These are phyloP conservation scores for Tenthredo mesomela DNA, from an alignment of 2,888 invertebrate species.

Conservation along the genomic window DNA sequence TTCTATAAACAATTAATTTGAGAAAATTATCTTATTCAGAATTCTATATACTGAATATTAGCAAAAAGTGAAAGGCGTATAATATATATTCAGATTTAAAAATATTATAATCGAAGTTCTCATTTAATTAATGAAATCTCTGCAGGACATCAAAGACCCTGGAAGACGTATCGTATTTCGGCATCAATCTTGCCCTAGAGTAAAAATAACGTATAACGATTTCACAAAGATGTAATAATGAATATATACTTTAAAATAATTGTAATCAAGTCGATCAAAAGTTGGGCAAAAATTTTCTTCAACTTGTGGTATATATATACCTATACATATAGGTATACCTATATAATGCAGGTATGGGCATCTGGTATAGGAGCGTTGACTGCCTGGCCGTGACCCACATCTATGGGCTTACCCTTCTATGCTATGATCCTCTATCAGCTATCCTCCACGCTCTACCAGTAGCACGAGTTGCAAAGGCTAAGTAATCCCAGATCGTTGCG, in stretches of 20 bases:
- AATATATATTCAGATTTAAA: neutral
- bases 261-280: neutral
- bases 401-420: conserved; percentile 60
- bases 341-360: conserved; percentile 13
- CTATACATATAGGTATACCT: neutral
- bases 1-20: too few species aligned
- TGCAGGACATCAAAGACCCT: neutral
- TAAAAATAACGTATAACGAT: neutral
- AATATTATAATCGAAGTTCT: neutral
- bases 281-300: neutral
- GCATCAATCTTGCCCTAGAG: neutral
- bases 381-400: conserved; percentile 63
- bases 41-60: neutral
- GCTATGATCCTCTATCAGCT: conserved; percentile 31
- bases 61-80: neutral
- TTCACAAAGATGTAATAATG: neutral
- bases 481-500: conserved; percentile 36
- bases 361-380: conserved; percentile 59
- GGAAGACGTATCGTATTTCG: neutral
- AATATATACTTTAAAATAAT: neutral
- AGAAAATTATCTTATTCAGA: neutral
- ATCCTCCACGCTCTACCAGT: conserved; percentile 19
- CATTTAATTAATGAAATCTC: neutral
- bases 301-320: neutral
- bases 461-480: conserved; percentile 29